Base-by-base conservation (phyloP, 1,140 invertebrate species). In the Cyclina sinensis region DNA sequence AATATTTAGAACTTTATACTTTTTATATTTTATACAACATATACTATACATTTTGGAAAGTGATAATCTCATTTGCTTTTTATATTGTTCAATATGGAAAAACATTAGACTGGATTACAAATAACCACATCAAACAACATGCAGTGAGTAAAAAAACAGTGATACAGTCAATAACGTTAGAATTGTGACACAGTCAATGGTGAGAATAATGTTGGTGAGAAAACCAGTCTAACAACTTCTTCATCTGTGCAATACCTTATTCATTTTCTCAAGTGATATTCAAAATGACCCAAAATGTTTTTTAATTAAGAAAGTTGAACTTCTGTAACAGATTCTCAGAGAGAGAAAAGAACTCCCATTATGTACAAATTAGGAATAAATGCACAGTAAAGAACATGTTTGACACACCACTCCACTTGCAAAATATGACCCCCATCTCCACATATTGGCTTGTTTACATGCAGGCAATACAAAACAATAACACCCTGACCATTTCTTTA, bases 131-230 rank as follows among this genome's bases (percentile, higher is more conserved):
- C 74, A 78, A 48, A 78, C 74, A 57, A 32, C 74, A 78, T 78
- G 74, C 74, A 78, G 74, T 78, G 74, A 78, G 27, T 16, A 51
- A 32, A 21, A 78, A 78, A 78, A 78, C 74, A 78, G 74, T 78
- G 74, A 78, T 30, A 78, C 74, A 78, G 46, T 78, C 74, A 78
- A 48, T n/a, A n/a, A 76, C 32, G n/a, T 48, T 51, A 76, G 39
- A 76, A 48, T 18, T 24, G 30, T 35, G 21, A 78, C 14, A 54
- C 30, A 46, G 21, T 30, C 46, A 54, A 78, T 1, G 46, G 74
- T 78, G 46, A 78, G 74, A 27, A 54, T 51, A 76, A 54, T 74
- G 70, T 74, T 74, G 70, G 70, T 74, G 70, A 74, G 70, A 74
- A 74, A 74, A 70, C 37, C 70, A 74, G 39, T 74, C 70, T 48